A percentile compares a stretch with the other conserved stretches of the same genome.
phyloP scores from a whole-genome alignment of 2,113 vertebrate genomes.

The Tupaia tana region DNA sequence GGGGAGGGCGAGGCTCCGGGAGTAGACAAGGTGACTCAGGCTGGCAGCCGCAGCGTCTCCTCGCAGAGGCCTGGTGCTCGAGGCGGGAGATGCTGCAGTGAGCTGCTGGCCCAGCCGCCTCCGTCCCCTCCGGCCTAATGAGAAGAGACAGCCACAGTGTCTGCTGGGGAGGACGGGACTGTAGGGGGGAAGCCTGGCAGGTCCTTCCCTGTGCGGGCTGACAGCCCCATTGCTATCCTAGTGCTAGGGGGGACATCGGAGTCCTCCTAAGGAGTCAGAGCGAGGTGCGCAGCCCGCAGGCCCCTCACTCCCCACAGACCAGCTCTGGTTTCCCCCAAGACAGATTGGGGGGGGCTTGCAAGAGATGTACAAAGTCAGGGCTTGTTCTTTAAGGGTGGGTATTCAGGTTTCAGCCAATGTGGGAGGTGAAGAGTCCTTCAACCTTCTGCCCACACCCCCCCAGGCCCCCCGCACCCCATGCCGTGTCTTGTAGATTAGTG shows the following conservation, averaged over 20 bases:
- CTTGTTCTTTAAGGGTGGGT: background rate
- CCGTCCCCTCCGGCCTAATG: constrained; percentile 49
- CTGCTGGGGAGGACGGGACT: background rate
- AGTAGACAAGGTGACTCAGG: constrained; percentile 56
- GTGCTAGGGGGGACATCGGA: background rate
- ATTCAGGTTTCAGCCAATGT: background rate
- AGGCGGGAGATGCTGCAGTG: background rate
- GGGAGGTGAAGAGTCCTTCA: background rate
- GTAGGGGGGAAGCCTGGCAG: background rate
- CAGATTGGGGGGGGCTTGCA: background rate
- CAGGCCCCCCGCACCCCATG: accelerated
- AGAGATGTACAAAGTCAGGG: background rate
- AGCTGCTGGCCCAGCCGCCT: background rate
- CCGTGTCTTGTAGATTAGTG: background rate
- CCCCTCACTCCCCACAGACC: background rate
- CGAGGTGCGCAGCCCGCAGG: too few species aligned
- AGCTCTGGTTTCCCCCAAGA: background rate
- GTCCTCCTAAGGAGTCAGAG: background rate
- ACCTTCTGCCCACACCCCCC: background rate
- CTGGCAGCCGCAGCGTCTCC: background rate
- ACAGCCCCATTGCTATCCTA: background rate
- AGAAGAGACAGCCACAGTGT: constrained; percentile 48
- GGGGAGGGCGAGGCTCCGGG: background rate
- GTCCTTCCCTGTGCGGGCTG: background rate
- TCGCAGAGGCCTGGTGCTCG: background rate